Conservation (phyloP, 2,113 vertebrate genomes). For the Uria aalge region DNA sequence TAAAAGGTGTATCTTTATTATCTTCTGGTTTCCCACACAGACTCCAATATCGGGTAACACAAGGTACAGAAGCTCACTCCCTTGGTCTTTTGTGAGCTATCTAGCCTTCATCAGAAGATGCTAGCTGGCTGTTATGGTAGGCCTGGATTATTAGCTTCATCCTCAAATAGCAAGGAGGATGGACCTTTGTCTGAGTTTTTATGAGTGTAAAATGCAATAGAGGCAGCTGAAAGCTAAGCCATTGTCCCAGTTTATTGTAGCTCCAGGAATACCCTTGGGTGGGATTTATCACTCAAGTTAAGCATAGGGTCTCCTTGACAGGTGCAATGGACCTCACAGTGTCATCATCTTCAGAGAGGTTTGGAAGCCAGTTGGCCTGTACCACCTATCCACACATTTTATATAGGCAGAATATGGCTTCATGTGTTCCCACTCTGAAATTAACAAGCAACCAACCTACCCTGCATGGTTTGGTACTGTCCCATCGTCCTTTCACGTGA, state of each 20-base stretch:
- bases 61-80: neutral
- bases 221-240: neutral
- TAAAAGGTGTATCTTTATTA: slow-evolving; percentile 5
- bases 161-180: neutral
- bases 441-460: neutral
- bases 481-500: neutral
- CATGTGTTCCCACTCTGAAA: neutral
- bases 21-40: neutral
- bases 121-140: neutral
- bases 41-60: neutral
- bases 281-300: neutral
- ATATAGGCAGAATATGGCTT: neutral
- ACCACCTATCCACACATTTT: neutral
- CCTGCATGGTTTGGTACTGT: neutral
- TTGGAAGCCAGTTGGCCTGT: neutral
- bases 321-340: neutral
- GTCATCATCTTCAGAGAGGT: fast-evolving
- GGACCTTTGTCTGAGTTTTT: neutral
- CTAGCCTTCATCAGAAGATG: neutral
- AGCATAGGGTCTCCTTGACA: neutral
- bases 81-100: neutral
- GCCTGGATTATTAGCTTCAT: neutral
- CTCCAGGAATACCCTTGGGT: neutral
- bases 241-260: neutral
- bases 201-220: neutral